These are phyloP conservation scores for Proctacanthus coquilletti DNA, from an alignment of 1,140 invertebrate species.

Conservation along the genomic window DNA sequence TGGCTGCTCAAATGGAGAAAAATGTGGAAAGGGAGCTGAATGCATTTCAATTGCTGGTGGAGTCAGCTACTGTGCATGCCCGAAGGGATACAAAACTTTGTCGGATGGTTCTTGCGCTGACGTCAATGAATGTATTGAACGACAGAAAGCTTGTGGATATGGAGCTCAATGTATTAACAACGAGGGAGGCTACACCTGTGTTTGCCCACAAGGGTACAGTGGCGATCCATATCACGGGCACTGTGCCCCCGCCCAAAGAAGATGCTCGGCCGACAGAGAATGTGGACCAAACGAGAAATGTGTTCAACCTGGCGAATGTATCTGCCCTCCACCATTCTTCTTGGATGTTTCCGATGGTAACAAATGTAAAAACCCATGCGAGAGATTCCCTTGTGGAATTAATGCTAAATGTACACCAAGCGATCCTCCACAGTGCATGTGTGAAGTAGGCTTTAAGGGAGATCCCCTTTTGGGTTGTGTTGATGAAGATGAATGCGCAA, in stretches of 20 bases:
- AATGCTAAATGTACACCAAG: slow-evolving; percentile 82
- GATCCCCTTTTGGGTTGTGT: slow-evolving; percentile 67
- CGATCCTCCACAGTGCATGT: slow-evolving; percentile 77
- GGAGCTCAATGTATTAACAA: slow-evolving; percentile 73
- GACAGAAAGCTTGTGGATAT: slow-evolving; percentile 56
- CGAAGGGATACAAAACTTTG: slow-evolving; percentile 57
- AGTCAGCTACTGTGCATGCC: slow-evolving; percentile 78
- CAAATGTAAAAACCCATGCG: slow-evolving; percentile 77
- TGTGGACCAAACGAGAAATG: slow-evolving; percentile 79
- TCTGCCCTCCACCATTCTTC: slow-evolving; percentile 78
- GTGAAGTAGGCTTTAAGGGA: slow-evolving; percentile 66
- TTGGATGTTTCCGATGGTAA: slow-evolving; percentile 62
- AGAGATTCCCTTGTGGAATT: slow-evolving; percentile 76
- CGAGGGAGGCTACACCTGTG: slow-evolving; percentile 60
- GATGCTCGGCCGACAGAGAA: slow-evolving; percentile 64
- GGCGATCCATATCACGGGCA: slow-evolving; percentile 49
- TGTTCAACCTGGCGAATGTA: slow-evolving; percentile 74
- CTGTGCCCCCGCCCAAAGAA: slow-evolving; percentile 62
- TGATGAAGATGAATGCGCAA: slow-evolving; percentile 66
- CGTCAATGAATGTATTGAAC: slow-evolving; percentile 67
- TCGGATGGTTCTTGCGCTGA: slow-evolving; percentile 63
- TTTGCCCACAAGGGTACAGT: slow-evolving; percentile 61
- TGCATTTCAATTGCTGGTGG: slow-evolving; percentile 79
- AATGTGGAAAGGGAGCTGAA: slow-evolving; percentile 67
- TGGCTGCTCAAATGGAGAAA: slow-evolving; percentile 58